Evolutionary conservation across 2,888 invertebrate genomes (phyloP).

Genomic region (Lycophotia porphyrea): DNA sequence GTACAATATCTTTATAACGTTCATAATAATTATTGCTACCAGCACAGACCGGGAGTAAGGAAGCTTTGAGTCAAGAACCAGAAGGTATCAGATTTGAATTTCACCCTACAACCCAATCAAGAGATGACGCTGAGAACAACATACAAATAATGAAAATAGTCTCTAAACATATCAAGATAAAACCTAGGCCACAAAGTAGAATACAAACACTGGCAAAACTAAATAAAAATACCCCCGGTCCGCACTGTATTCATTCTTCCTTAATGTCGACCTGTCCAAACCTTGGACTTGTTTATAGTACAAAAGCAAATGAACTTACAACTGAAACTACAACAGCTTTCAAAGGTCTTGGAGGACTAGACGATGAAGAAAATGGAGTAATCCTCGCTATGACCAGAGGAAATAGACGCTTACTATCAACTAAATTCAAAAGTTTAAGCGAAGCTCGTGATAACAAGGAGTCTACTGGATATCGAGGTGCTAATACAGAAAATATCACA

Average conservation of each 20-base stretch:
- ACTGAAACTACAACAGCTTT: not conserved
- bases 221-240: too few species aligned
- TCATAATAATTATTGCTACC: constrained; percentile 47
- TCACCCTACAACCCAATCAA: constrained; percentile 49
- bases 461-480: not conserved
- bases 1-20: constrained; percentile 13
- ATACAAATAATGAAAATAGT: constrained; percentile 43
- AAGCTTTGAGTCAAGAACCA: rapidly evolving
- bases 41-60: constrained; percentile 34
- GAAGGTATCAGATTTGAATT: constrained; percentile 69
- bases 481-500: not conserved
- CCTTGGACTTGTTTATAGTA: not conserved
- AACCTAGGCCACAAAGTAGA: too few species aligned
- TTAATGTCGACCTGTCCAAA: not conserved
- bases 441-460: constrained; percentile 6
- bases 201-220: too few species aligned
- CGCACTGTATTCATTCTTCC: not conserved
- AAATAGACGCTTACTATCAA: constrained; percentile 64
- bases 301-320: not conserved
- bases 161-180: constrained; percentile 69
- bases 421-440: not conserved
- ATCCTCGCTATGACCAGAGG: constrained; percentile 13
- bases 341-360: not conserved
- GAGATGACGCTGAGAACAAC: constrained; percentile 53
- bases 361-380: not conserved